Base-by-base conservation (phyloP, 2,888 invertebrate species). In the Cinara cedri region DNA sequence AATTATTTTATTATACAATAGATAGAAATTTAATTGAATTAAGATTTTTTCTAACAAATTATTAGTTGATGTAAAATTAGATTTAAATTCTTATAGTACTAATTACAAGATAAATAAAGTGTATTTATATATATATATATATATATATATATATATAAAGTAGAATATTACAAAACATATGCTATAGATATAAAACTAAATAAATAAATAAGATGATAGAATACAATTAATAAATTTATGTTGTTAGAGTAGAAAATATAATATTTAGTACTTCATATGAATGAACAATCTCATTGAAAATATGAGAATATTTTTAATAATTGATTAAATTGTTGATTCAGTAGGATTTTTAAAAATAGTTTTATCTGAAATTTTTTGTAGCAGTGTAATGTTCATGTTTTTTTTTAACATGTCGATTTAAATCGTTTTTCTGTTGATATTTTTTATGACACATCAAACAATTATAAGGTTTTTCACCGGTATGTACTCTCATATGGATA, bases 341-440 rank as follows among this genome's bases (percentile, higher is more conserved):
- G 13, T 46, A 26, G 0, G 26, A 51, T 68, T 14, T 42, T 68
- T 68, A 49, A 49, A 26, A 16, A 49, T n/a, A 26, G 8, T 46
- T 65, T 42, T 44, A 21, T 62, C 62, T 62, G 19, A 62, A 51
- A 72, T 72, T 72, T 6, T 51, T 19, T 14, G 51, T 72, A 6
- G 16, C 62, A 6, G 16, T 13, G 9, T 72, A 46, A 72, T 46
- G 1, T 3, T 71, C 19, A 3, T 78, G 78, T 78, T 78, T 70
- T 21, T 78, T 78, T 62, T 78, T 78, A n/a, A 70, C 0, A 13
- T 78, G 78, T 8, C 78, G 24, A 55, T 78, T 78, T n/a, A 78
- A 70, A 78, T 78, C 78, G 11, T 78, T 78, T 70, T 78, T 78
- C 21, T 78, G 78, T 51, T 78, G 78, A 70, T 78, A 78, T 54